phyloP scores from a whole-genome alignment of 2,113 vertebrate species.

The Penelope pileata region DNA sequence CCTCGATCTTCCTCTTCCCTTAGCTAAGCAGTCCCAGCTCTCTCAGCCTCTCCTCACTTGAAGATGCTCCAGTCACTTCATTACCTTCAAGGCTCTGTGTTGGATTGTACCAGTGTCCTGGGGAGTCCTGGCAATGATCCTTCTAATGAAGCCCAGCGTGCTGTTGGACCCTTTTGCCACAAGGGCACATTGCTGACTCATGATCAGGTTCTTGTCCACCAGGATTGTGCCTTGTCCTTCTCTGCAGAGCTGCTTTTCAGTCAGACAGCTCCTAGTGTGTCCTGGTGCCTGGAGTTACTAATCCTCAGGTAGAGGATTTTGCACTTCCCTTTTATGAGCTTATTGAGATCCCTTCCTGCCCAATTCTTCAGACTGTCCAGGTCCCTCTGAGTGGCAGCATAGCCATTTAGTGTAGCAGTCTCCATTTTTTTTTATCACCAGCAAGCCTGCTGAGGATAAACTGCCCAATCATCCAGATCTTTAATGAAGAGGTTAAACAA shows the following conservation, averaged over 20 bases:
- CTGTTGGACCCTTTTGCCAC: not conserved
- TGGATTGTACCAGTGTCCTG: not conserved
- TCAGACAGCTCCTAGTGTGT: not conserved
- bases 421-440: not conserved
- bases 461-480: not conserved
- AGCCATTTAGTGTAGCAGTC: not conserved
- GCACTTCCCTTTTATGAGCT: not conserved
- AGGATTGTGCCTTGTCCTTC: not conserved
- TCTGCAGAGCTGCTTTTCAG: not conserved
- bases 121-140: not conserved
- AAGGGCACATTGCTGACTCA: not conserved
- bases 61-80: not conserved
- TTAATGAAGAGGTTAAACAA: not conserved
- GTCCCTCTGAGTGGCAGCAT: not conserved
- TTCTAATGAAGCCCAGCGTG: not conserved
- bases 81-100: not conserved
- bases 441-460: too few relatives aligned
- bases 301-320: not conserved
- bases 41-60: too few relatives aligned
- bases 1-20: not conserved
- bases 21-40: too few relatives aligned
- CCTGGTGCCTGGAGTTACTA: not conserved
- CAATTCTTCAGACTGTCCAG: not conserved
- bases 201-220: not conserved
- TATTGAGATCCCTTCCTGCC: not conserved